Conservation (phyloP, 2,888 invertebrate genomes). For the Drosophila seclusa region DNA sequence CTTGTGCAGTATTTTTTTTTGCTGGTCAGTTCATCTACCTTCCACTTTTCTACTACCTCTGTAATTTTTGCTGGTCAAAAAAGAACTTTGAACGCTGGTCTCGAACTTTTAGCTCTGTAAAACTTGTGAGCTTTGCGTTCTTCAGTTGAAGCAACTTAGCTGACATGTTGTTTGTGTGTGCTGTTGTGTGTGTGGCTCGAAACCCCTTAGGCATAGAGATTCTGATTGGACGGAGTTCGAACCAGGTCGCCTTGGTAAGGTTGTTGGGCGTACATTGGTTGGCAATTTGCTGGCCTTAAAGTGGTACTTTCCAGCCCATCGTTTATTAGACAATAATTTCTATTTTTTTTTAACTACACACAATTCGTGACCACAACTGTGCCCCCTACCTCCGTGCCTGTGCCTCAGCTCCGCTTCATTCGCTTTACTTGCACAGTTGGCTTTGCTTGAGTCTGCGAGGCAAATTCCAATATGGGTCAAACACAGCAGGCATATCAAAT, state of each 20-base stretch:
- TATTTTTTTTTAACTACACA: constrained; percentile 55
- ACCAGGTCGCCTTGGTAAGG: neutral
- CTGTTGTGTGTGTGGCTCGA: neutral
- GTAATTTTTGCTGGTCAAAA: constrained; percentile 32
- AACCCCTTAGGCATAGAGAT: constrained; percentile 27
- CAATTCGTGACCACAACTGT: constrained; percentile 67
- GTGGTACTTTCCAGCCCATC: constrained; percentile 3
- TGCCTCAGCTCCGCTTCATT: neutral
- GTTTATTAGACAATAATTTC: constrained; percentile 38
- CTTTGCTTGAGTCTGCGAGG: constrained; percentile 44
- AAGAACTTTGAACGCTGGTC: neutral
- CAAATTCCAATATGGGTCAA: constrained; percentile 80
- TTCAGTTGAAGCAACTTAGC: neutral
- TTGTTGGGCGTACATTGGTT: constrained; percentile 21
- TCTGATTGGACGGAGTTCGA: constrained; percentile 25
- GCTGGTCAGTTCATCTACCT: neutral
- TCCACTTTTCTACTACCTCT: neutral
- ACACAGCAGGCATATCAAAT: constrained; percentile 75
- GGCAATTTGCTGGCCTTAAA: constrained; percentile 26
- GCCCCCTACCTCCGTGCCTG: neutral
- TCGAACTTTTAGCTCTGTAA: constrained; percentile 9
- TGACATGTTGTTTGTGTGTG: neutral
- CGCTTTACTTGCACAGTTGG: constrained; percentile 25
- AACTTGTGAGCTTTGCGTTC: constrained; percentile 42
- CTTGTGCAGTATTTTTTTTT: neutral